These are phyloP conservation scores for Channallabes apus DNA, from an alignment of 2,797 vertebrate species.

Conservation along the genomic window DNA sequence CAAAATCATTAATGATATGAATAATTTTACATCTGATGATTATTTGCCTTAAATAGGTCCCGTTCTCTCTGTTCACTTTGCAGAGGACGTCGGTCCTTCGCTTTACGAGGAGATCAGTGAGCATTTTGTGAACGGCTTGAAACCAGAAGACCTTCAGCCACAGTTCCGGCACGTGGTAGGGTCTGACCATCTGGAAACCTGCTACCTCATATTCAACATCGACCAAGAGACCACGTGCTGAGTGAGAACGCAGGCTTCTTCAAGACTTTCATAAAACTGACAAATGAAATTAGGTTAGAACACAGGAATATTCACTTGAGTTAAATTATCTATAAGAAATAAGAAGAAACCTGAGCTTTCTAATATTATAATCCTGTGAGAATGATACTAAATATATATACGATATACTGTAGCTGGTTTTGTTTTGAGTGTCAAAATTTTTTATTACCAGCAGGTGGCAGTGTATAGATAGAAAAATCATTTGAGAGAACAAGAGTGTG, in stretches of 20 bases:
- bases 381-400: not conserved
- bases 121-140: constrained; percentile 64
- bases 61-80: constrained; percentile 37
- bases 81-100: constrained; percentile 65
- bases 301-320: not conserved
- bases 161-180: constrained; percentile 63
- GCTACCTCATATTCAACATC: constrained; percentile 63
- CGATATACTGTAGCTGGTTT: not conserved
- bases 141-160: constrained; percentile 61
- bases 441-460: constrained; percentile 64
- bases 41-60: not conserved
- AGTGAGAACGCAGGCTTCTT: constrained; percentile 30
- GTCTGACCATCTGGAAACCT: constrained; percentile 63
- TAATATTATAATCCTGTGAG: not conserved
- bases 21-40: not conserved
- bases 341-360: not conserved
- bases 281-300: not conserved
- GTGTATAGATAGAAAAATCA: constrained; percentile 45
- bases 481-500: not conserved
- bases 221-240: constrained; percentile 60
- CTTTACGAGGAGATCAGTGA: constrained; percentile 63
- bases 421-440: not conserved
- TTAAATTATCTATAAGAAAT: not conserved
- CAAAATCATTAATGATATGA: not conserved
- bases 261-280: constrained; percentile 2